Conservation (phyloP, 2,888 invertebrate genomes). For the Notodonta dromedarius region DNA sequence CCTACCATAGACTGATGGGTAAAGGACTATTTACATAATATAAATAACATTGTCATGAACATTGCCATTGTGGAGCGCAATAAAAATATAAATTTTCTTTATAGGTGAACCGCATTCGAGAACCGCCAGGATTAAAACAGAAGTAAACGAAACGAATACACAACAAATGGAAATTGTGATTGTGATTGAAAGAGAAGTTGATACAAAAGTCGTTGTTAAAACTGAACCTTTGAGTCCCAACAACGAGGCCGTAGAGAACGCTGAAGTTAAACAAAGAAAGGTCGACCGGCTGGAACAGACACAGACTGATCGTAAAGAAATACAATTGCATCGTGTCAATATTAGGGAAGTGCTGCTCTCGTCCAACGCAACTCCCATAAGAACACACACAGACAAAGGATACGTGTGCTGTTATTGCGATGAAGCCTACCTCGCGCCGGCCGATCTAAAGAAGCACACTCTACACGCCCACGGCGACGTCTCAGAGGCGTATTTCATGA, state of each 20-base stretch:
- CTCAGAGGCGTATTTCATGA: conserved; percentile 51
- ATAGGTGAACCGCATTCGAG: conserved; percentile 21
- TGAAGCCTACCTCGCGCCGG: conserved; percentile 45
- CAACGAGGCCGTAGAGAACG: background rate
- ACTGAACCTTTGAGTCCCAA: background rate
- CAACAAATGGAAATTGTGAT: background rate
- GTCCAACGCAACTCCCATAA: conserved; percentile 63
- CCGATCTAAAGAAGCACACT: conserved; percentile 54
- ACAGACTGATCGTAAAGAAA: conserved; percentile 18
- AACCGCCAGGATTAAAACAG: conserved; percentile 12
- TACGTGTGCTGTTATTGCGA: conserved; percentile 60
- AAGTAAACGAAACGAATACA: background rate
- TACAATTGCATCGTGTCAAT: conserved; percentile 51
- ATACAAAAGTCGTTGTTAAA: background rate
- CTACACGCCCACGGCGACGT: conserved; percentile 43
- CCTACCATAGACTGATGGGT: no score
- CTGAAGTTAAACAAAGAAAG: background rate
- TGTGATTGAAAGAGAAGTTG: background rate
- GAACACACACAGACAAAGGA: conserved; percentile 48
- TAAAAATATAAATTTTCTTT: conserved; percentile 18
- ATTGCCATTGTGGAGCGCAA: background rate
- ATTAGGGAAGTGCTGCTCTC: conserved; percentile 49
- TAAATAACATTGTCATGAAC: no score
- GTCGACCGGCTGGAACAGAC: background rate
- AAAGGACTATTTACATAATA: no score